Evolutionary conservation across 2,888 invertebrate species (phyloP).

Genomic region (Pemphredon lugubris): DNA sequence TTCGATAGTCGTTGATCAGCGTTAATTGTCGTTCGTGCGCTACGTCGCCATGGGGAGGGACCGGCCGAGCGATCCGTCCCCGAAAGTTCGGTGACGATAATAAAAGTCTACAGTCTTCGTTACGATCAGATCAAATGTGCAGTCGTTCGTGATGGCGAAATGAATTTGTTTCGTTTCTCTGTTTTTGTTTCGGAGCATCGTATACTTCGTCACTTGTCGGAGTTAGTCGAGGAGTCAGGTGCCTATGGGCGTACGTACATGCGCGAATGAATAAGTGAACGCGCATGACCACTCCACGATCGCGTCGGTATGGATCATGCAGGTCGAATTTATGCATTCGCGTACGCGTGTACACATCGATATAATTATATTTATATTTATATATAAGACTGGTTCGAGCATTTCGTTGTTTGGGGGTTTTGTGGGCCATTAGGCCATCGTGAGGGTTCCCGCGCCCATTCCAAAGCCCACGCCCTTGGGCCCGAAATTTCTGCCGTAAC

Average conservation of each 20-base stretch:
- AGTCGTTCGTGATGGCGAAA: slow-evolving; percentile 22
- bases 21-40: slow-evolving; percentile 50
- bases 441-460: slow-evolving; percentile 93
- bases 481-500: slow-evolving; percentile 93
- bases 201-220: slow-evolving; percentile 41
- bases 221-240: slow-evolving; percentile 55
- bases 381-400: slow-evolving; percentile 55
- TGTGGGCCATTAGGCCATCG: slow-evolving; percentile 87
- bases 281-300: background rate
- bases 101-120: slow-evolving; percentile 21
- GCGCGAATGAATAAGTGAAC: slow-evolving; percentile 8
- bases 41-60: slow-evolving; percentile 28
- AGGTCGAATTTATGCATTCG: too few relatives aligned
- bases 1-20: slow-evolving; percentile 44
- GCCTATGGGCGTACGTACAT: slow-evolving; percentile 43
- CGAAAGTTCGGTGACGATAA: slow-evolving; percentile 11
- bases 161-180: background rate
- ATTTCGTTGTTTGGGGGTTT: slow-evolving; percentile 13
- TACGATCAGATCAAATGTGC: slow-evolving; percentile 11
- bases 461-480: slow-evolving; percentile 95
- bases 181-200: slow-evolving; percentile 38
- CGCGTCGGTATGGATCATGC: background rate
- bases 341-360: background rate
- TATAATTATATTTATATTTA: slow-evolving; percentile 48
- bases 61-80: slow-evolving; percentile 6